These are phyloP conservation scores for Vicugna pacos DNA, from an alignment of 2,113 vertebrate species.

Conservation along the genomic window DNA sequence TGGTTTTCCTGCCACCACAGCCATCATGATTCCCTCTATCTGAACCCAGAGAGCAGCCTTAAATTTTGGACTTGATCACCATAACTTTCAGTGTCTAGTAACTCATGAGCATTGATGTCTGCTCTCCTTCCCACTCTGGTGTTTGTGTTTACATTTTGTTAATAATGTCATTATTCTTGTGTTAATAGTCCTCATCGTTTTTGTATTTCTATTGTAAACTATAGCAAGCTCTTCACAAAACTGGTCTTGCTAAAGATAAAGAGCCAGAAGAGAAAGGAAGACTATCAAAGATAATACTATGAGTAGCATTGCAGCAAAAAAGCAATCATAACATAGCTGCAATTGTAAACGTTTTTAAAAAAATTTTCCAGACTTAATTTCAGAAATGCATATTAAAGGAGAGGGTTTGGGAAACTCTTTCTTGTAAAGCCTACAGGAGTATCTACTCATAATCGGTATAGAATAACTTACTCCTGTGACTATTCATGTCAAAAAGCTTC, in stretches of 20 bases:
- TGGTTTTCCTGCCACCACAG: not conserved
- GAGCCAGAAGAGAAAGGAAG: not conserved
- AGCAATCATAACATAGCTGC: not conserved
- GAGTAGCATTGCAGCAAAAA: not conserved
- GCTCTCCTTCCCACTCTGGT: not conserved
- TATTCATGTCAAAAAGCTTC: constrained; percentile 13
- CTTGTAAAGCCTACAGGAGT: not conserved
- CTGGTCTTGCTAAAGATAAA: not conserved
- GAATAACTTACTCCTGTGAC: not conserved
- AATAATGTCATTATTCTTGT: not conserved
- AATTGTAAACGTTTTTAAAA: not conserved
- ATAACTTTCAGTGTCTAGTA: not conserved
- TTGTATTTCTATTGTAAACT: not conserved
- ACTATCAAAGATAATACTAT: not conserved
- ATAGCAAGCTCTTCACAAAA: not conserved
- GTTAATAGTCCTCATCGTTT: not conserved
- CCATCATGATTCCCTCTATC: not conserved
- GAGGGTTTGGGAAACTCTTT: not conserved
- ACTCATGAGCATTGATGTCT: not conserved
- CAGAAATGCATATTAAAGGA: constrained; percentile 8
- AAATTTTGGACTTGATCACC: not conserved
- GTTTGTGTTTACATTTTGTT: not conserved
- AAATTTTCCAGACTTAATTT: not conserved
- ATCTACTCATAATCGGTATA: not conserved
- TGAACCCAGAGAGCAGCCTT: not conserved